Percentiles rank a stretch among this genome's conserved stretches.
Conservation (phyloP, 2,888 invertebrate species). For the Diplazon laetatorius region DNA sequence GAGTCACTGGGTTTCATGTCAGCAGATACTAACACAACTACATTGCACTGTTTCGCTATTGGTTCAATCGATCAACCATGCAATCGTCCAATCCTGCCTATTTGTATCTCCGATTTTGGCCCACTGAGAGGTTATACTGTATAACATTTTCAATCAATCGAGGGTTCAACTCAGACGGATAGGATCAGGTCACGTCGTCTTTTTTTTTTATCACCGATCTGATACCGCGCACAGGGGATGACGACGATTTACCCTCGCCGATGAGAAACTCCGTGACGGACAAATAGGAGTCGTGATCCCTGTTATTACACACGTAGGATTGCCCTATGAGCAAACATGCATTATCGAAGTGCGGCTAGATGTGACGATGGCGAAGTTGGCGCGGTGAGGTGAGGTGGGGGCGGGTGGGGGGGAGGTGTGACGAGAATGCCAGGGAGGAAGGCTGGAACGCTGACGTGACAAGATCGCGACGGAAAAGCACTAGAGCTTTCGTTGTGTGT, state of each 20-base stretch:
- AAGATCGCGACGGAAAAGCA: slow-evolving; percentile 23
- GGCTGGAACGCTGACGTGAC: slow-evolving; percentile 17
- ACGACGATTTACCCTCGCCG: slow-evolving; percentile 23
- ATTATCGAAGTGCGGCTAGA: too few relatives aligned
- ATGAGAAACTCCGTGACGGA: not conserved
- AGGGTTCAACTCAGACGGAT: slow-evolving; percentile 6
- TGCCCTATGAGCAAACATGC: too few relatives aligned
- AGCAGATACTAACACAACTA: too few relatives aligned
- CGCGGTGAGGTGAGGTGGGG: slow-evolving; percentile 6
- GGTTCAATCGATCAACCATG: too few relatives aligned
- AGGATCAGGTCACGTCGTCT: not conserved
- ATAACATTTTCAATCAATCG: slow-evolving; percentile 4
- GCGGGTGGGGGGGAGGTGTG: not conserved
- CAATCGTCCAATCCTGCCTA: too few relatives aligned
- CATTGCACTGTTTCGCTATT: too few relatives aligned
- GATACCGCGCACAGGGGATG: not conserved
- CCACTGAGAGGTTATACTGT: too few relatives aligned
- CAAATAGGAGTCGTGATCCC: slow-evolving; percentile 2
- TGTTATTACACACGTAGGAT: slow-evolving; percentile 33
- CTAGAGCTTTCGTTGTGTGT: slow-evolving; percentile 31
- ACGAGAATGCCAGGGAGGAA: slow-evolving; percentile 29
- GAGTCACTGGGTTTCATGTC: not conserved
- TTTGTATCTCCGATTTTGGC: too few relatives aligned
- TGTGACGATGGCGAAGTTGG: too few relatives aligned
- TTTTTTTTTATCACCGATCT: not conserved